phyloP scores from a whole-genome alignment of 1,140 invertebrate genomes.

The Meloidogyne exigua region DNA sequence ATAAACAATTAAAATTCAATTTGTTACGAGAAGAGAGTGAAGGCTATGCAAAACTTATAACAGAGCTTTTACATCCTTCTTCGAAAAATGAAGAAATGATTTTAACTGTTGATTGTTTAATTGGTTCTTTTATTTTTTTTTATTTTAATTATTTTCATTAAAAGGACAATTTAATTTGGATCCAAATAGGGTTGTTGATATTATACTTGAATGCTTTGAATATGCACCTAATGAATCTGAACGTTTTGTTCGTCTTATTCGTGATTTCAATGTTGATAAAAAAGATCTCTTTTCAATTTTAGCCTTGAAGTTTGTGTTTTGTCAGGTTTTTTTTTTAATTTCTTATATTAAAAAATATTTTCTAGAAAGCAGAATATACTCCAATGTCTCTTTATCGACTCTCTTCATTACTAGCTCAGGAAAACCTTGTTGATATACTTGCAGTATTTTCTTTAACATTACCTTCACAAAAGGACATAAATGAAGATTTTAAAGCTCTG shows the following conservation, averaged over 20 bases:
- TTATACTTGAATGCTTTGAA: conserved; percentile 94
- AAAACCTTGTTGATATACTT: conserved; percentile 79
- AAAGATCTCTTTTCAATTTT: conserved; percentile 86
- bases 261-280: conserved; percentile 80
- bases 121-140: conserved; percentile 73
- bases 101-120: conserved; percentile 85
- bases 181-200: conserved; percentile 92
- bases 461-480: conserved; percentile 79
- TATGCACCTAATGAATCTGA: conserved; percentile 72
- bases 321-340: conserved; percentile 65
- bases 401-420: conserved; percentile 82
- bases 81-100: conserved; percentile 69
- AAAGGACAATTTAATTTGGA: conserved; percentile 96
- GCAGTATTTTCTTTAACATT: conserved; percentile 86
- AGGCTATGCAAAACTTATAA: conserved; percentile 93
- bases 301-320: conserved; percentile 86
- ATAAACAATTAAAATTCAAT: conserved; percentile 98
- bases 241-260: conserved; percentile 77
- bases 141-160: neutral
- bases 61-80: conserved; percentile 80
- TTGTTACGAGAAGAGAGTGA: conserved; percentile 96
- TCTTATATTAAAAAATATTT: conserved; percentile 27
- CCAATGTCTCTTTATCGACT: conserved; percentile 82
- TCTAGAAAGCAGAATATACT: conserved; percentile 69
- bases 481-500: conserved; percentile 78